Evolutionary conservation across 2,113 vertebrate species (phyloP).

Genomic region (Epinephelus moara): DNA sequence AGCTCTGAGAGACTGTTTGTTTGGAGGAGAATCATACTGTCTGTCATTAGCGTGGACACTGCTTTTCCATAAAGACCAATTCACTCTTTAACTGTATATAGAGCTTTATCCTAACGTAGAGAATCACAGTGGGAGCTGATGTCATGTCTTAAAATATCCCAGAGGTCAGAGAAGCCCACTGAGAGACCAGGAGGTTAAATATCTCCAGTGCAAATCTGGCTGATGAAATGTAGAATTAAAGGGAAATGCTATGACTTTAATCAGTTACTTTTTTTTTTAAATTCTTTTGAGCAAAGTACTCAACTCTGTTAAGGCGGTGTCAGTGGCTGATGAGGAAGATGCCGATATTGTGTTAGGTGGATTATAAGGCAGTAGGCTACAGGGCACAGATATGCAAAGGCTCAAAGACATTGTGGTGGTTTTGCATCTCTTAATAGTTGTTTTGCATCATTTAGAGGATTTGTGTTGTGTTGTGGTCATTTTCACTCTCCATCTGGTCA

Average conservation of each 20-base stretch:
- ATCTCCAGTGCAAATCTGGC: neutral
- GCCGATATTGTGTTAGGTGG: neutral
- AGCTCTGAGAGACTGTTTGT: slow-evolving; percentile 52
- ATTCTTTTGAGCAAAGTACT: neutral
- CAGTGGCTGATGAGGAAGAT: neutral
- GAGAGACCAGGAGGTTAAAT: slow-evolving; percentile 25
- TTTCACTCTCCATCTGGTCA: too few relatives aligned
- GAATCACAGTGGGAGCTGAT: slow-evolving; percentile 33
- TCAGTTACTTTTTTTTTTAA: neutral
- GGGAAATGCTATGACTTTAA: neutral
- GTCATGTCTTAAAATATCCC: slow-evolving; percentile 49
- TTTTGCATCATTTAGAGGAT: too few relatives aligned
- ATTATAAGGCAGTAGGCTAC: too few relatives aligned
- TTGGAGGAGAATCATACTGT: slow-evolving; percentile 20
- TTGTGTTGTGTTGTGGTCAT: too few relatives aligned
- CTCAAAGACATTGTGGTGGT: too few relatives aligned
- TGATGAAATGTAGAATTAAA: neutral
- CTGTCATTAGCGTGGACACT: slow-evolving; percentile 46
- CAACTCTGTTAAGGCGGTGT: neutral
- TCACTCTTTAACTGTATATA: slow-evolving; percentile 18
- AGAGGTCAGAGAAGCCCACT: slow-evolving; percentile 12
- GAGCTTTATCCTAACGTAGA: slow-evolving; percentile 1
- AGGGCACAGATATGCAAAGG: too few relatives aligned
- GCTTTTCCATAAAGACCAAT: slow-evolving; percentile 13
- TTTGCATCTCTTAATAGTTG: too few relatives aligned